phyloP scores from a whole-genome alignment of 2,797 vertebrate genomes.

The Ciconia nigra region DNA sequence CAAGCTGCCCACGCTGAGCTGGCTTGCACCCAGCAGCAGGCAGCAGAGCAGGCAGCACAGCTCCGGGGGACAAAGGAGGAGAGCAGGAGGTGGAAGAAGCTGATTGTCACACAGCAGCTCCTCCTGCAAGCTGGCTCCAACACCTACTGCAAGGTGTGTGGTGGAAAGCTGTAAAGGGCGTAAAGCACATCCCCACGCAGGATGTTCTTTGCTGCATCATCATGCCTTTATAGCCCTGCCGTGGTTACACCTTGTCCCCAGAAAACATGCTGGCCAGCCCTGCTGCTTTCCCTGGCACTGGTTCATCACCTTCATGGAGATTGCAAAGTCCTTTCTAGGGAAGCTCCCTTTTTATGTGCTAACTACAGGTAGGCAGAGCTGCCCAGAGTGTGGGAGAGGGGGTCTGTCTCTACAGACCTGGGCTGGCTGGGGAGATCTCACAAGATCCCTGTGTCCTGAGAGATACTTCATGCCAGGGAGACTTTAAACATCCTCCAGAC shows the following conservation, averaged over 20 bases:
- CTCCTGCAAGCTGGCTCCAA: slow-evolving; percentile 70
- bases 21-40: slow-evolving; percentile 48
- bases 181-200: accelerated
- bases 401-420: neutral
- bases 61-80: slow-evolving; percentile 69
- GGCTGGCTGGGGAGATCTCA: neutral
- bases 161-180: neutral
- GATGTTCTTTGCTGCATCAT: neutral
- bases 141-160: slow-evolving; percentile 71
- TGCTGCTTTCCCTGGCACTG: neutral
- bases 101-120: slow-evolving; percentile 73
- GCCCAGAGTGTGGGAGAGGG: neutral
- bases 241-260: too few relatives aligned
- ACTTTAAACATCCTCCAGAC: neutral
- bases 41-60: slow-evolving; percentile 49
- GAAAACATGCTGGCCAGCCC: neutral
- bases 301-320: neutral
- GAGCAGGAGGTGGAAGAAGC: slow-evolving; percentile 72
- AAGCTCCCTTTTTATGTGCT: neutral
- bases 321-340: neutral
- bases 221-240: too few relatives aligned
- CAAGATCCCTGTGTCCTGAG: neutral
- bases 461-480: neutral
- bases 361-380: neutral
- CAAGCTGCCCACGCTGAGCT: slow-evolving; percentile 50